Conservation (phyloP, 2,797 vertebrate genomes). For the Molossus alvarezi region DNA sequence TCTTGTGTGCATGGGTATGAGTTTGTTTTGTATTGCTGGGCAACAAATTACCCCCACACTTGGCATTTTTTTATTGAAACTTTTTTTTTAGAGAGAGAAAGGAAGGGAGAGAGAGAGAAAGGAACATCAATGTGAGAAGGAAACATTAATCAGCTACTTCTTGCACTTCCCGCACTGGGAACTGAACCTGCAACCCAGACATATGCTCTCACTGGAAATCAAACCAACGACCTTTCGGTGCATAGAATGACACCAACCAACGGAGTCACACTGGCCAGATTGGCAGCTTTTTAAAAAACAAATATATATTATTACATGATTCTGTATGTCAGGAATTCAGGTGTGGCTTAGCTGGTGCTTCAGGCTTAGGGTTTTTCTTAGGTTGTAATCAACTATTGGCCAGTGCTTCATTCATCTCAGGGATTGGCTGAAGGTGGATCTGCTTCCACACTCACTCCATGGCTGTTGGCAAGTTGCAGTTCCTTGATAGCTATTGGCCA, state of each 20-base stretch:
- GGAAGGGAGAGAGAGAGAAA: too few relatives aligned
- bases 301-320: slow-evolving; percentile 17
- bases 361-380: not conserved
- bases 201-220: not conserved
- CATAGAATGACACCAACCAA: not conserved
- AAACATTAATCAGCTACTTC: not conserved
- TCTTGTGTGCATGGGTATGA: not conserved
- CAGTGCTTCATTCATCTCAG: not conserved
- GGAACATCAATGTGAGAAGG: not conserved
- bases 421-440: not conserved
- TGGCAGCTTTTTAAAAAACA: not conserved
- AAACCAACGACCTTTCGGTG: not conserved
- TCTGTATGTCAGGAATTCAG: slow-evolving; percentile 11
- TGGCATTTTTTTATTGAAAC: not conserved
- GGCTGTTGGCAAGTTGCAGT: not conserved
- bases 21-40: not conserved
- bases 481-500: slow-evolving; percentile 1
- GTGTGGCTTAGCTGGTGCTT: not conserved
- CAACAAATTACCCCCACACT: not conserved
- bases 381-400: not conserved
- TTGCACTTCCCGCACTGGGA: not conserved
- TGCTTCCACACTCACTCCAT: not conserved
- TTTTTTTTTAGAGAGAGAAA: not conserved
- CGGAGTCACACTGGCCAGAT: not conserved
- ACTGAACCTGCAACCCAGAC: not conserved